phyloP scores from a whole-genome alignment of 2,888 invertebrate genomes.

The Tineola bisselliella region DNA sequence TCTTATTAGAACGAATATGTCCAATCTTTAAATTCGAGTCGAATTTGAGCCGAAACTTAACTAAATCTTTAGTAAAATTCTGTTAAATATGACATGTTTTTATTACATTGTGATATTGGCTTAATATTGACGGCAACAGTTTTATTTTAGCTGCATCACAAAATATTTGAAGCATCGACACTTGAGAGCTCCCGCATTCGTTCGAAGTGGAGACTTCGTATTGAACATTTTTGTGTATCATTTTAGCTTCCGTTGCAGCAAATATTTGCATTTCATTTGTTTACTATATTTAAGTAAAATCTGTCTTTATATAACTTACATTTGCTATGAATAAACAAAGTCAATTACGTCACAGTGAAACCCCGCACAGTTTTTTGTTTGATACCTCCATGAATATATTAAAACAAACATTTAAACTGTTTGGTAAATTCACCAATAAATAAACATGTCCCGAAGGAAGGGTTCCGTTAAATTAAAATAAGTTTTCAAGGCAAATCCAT shows the following conservation, averaged over 20 bases:
- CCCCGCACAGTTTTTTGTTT: background rate
- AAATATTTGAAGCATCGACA: background rate
- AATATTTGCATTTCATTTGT: background rate
- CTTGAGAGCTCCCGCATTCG: background rate
- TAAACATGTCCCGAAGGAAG: constrained; percentile 13
- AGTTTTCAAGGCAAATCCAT: constrained; percentile 23
- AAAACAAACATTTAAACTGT: background rate
- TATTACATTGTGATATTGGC: background rate
- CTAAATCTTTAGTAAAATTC: no score
- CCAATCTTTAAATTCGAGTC: background rate
- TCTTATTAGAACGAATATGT: background rate
- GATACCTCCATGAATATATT: no score
- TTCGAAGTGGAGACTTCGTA: background rate
- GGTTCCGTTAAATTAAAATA: constrained; percentile 44
- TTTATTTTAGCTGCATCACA: background rate
- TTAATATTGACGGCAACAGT: background rate
- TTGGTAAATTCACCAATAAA: background rate
- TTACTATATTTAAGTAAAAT: background rate
- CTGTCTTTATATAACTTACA: background rate
- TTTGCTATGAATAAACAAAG: background rate
- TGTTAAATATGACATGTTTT: background rate
- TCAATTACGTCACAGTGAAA: background rate
- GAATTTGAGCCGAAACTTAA: no score
- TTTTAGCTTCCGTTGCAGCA: background rate
- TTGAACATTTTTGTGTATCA: background rate